Evolutionary conservation across 1,140 invertebrate genomes (phyloP).

Genomic region (Neuroterus valhalla): DNA sequence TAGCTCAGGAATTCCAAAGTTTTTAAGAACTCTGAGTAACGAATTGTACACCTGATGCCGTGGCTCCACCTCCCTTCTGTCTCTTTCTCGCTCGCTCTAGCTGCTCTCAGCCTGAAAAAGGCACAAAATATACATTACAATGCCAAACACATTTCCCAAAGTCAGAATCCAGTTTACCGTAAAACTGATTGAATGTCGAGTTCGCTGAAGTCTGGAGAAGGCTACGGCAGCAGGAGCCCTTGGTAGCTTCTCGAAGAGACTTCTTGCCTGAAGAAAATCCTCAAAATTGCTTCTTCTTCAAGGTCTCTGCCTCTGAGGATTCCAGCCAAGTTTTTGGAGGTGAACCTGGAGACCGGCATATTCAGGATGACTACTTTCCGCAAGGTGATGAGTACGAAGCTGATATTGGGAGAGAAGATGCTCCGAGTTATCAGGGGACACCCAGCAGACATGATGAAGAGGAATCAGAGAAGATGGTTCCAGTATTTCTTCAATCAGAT

Average conservation of each 20-base stretch:
- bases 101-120: conserved; percentile 48
- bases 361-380: conserved; percentile 65
- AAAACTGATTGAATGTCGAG: conserved; percentile 33
- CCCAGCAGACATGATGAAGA: conserved; percentile 17
- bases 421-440: conserved; percentile 6
- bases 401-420: conserved; percentile 50
- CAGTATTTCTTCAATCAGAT: not conserved
- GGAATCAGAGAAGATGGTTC: not conserved
- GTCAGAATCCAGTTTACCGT: not conserved
- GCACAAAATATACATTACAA: too few relatives aligned
- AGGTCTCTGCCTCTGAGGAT: not conserved
- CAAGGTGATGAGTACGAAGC: conserved; percentile 65
- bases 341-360: conserved; percentile 37
- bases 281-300: conserved; percentile 25
- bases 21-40: not conserved
- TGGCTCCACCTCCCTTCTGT: conserved; percentile 68
- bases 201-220: conserved; percentile 5
- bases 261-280: conserved; percentile 1
- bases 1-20: too few relatives aligned
- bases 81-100: conserved; percentile 55
- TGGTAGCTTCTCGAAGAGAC: conserved; percentile 35
- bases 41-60: conserved; percentile 42
- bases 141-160: too few relatives aligned
- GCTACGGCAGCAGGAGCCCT: conserved; percentile 42
- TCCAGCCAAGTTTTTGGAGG: conserved; percentile 1